A percentile compares a stretch with the other conserved stretches of the same genome.
These are phyloP conservation scores for Characodon lateralis DNA, from an alignment of 2,797 vertebrate genomes.

Conservation along the genomic window DNA sequence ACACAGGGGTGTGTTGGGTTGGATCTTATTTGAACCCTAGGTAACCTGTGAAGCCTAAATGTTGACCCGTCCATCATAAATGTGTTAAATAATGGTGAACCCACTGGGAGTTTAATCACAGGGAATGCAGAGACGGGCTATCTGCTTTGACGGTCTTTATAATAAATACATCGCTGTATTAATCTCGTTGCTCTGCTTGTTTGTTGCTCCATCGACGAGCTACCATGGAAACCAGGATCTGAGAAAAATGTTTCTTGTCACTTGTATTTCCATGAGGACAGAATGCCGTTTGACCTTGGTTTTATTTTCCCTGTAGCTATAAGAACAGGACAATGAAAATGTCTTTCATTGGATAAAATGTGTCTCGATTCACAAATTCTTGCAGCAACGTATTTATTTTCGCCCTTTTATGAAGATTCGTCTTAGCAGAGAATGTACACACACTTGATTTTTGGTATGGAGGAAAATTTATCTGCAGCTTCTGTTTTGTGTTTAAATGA, in stretches of 20 bases:
- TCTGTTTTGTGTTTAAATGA: background rate
- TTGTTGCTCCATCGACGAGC: background rate
- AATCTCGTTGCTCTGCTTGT: background rate
- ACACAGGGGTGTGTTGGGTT: background rate
- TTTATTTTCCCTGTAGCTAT: background rate
- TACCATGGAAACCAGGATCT: conserved; percentile 19
- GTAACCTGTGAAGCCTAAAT: conserved; percentile 1
- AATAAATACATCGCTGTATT: background rate
- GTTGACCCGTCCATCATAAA: background rate
- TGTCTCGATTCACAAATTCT: background rate
- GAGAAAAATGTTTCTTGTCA: background rate
- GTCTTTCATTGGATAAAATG: background rate
- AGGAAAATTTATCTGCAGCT: background rate
- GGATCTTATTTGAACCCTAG: background rate
- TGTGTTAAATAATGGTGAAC: background rate
- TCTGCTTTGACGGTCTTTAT: background rate
- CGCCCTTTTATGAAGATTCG: background rate
- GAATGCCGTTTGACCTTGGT: conserved; percentile 1
- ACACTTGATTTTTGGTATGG: background rate
- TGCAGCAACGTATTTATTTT: background rate
- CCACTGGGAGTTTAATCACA: background rate
- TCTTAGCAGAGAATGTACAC: background rate
- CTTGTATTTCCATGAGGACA: background rate
- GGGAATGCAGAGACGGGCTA: background rate
- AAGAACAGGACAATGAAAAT: background rate